These are phyloP conservation scores for Chaetops frenatus DNA, from an alignment of 2,113 vertebrate genomes.

Conservation along the genomic window DNA sequence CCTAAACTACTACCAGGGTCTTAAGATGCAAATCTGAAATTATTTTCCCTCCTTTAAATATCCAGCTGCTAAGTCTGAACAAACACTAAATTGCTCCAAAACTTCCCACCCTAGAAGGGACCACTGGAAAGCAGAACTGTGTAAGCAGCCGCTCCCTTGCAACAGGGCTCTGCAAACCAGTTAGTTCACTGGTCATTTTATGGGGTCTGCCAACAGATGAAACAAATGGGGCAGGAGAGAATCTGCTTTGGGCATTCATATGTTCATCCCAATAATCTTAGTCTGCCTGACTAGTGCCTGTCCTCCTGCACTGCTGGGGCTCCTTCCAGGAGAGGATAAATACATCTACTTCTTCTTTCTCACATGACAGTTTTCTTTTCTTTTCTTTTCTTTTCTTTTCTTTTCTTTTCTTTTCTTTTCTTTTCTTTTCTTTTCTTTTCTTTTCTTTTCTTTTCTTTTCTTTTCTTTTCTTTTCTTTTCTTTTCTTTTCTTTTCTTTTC, in stretches of 20 bases:
- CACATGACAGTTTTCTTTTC: rapidly evolving
- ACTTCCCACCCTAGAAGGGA: rapidly evolving
- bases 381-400: no score
- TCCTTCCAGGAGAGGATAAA: neutral
- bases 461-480: no score
- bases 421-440: no score
- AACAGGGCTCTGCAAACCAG: neutral
- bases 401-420: no score
- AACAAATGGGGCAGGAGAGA: neutral
- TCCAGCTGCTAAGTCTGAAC: neutral
- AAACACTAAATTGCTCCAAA: neutral
- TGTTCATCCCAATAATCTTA: neutral
- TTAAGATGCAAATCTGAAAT: neutral
- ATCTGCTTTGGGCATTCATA: neutral
- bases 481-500: rapidly evolving
- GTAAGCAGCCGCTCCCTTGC: neutral
- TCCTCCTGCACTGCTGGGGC: rapidly evolving
- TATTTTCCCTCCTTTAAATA: neutral
- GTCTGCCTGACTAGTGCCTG: neutral
- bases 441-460: no score
- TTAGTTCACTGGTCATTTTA: neutral
- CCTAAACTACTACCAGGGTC: rapidly evolving
- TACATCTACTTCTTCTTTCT: neutral
- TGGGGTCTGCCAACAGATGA: neutral
- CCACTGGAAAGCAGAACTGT: neutral